Evolutionary conservation across 2,797 vertebrate genomes (phyloP).

Genomic region (Tenualosa ilisha): DNA sequence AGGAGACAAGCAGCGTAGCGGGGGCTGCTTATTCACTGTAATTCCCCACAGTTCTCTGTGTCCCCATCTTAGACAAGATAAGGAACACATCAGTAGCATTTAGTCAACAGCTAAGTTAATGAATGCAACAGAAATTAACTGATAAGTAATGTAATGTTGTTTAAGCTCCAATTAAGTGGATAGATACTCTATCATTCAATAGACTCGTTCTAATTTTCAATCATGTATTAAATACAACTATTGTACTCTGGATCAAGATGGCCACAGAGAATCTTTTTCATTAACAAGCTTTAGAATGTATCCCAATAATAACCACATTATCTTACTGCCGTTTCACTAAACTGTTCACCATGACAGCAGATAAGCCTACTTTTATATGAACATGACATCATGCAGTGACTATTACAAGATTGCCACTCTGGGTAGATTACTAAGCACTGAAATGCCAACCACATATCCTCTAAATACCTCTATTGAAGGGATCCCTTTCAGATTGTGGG

Average conservation of each 20-base stretch:
- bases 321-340: not conserved
- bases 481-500: not conserved
- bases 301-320: not conserved
- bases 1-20: not conserved
- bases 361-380: not conserved
- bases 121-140: not conserved
- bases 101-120: conserved; percentile 18
- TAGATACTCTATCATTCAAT: not conserved
- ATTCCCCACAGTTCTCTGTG: not conserved
- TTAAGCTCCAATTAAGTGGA: not conserved
- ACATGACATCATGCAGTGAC: not conserved
- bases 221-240: not conserved
- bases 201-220: not conserved
- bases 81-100: not conserved
- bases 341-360: not conserved
- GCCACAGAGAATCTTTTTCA: not conserved
- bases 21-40: not conserved
- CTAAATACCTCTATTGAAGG: not conserved
- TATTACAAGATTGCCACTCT: not conserved
- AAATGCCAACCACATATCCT: not conserved
- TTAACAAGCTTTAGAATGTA: not conserved
- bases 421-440: not conserved
- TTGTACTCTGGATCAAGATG: not conserved
- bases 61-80: not conserved
- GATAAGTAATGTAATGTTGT: not conserved